phyloP scores from a whole-genome alignment of 2,888 invertebrate genomes.

The Synergus umbraculus region DNA sequence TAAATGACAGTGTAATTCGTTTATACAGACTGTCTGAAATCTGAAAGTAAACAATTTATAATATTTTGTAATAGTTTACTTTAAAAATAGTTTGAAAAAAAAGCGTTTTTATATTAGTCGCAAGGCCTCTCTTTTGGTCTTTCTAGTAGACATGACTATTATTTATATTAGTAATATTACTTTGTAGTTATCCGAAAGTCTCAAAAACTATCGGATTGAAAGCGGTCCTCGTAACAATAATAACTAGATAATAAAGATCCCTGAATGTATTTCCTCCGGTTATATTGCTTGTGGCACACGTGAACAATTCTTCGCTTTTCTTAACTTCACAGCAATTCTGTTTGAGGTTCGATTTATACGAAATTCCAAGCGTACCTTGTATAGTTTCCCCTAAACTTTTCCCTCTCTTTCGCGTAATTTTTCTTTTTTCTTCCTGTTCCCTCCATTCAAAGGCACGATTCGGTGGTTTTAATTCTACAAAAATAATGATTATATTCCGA shows the following conservation, averaged over 20 bases:
- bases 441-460: constrained; percentile 16
- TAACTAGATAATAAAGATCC: constrained; percentile 76
- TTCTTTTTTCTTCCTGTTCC: neutral
- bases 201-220: constrained; percentile 26
- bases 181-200: constrained; percentile 29
- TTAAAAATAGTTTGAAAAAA: neutral
- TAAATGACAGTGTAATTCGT: neutral
- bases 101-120: neutral
- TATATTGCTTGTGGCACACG: constrained; percentile 52
- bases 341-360: constrained; percentile 7
- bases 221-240: constrained; percentile 61
- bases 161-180: constrained; percentile 19
- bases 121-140: constrained; percentile 25
- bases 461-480: constrained; percentile 6
- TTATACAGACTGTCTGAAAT: neutral
- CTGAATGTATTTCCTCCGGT: constrained; percentile 67
- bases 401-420: neutral
- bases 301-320: constrained; percentile 37
- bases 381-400: neutral
- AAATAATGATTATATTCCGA: neutral
- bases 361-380: constrained; percentile 19
- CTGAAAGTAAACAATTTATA: neutral
- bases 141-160: constrained; percentile 6
- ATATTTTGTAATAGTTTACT: neutral
- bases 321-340: constrained; percentile 14